Base-by-base conservation (phyloP, 2,113 vertebrate genomes). In the Halichoeres trimaculatus region DNA sequence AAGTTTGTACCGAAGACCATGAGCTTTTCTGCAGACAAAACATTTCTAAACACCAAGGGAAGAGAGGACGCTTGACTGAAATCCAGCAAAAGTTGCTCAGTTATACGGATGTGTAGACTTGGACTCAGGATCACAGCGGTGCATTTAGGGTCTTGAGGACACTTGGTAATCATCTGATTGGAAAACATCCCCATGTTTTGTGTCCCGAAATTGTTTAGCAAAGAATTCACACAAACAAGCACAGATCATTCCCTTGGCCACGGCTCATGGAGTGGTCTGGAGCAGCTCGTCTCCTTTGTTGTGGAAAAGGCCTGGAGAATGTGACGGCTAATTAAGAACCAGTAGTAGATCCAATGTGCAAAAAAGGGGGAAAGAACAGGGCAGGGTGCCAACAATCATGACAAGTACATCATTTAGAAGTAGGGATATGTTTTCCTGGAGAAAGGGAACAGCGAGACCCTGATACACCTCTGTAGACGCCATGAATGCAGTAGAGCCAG, bases 291-390 rank as follows among this genome's bases (percentile, higher is more conserved):
- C 43, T 64, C 34, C 0, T 54, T 76, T 54, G 1, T 67, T 36
- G 56, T 78, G 61, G 73, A 70, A 69, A 69, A 74, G 23, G 63
- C n/a, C 72, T 87, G 76, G 80, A 86, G 54, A 81, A 74, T 78
- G 76, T 88, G 68, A 76, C 54, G 50, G 74, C 48, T 74, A 72
- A 83, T 86, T 88, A 71, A 72, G 20, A 73, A 36, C 56, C 50
- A 60, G 59, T 52, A 60, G 54, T 47, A 45, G 55, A 66, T 60
- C 26, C 53, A 24, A 26, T 35, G 17, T 14, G 61, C 13, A 2
- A 70, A 2, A 70, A 20, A 60, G 36, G 50, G 41, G 40, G n/a
- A 56, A 26, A 52, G 13, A 45, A 10, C 30, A 58, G 22, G 61
- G 26, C 59, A 51, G 45, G n/a, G 9, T 45, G 53, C 54, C 81